These are phyloP conservation scores for Stramonita haemastoma DNA, from an alignment of 2,888 invertebrate species.

Conservation along the genomic window DNA sequence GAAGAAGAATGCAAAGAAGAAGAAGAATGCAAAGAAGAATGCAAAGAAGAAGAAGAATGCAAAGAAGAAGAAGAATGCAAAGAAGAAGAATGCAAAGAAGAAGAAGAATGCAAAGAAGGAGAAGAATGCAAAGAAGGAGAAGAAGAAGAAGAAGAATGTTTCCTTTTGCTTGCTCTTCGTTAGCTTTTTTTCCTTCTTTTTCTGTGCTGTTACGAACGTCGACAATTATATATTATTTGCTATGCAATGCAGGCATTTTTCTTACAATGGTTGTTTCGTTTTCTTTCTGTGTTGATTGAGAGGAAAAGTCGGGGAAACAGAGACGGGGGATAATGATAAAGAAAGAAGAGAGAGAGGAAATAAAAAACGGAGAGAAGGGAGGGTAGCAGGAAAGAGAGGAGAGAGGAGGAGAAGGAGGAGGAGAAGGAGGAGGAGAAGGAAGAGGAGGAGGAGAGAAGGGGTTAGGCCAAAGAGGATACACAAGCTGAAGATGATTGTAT, in stretches of 20 bases:
- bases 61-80: background rate
- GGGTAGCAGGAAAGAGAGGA: background rate
- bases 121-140: background rate
- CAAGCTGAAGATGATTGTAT: no score
- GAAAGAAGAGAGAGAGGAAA: no score
- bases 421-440: background rate
- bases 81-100: background rate
- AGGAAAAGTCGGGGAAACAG: no score
- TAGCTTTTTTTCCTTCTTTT: no score
- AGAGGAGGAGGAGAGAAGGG: background rate
- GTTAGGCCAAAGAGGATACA: background rate
- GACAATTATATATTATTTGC: no score
- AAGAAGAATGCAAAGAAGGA: no score
- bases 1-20: background rate
- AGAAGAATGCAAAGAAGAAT: background rate
- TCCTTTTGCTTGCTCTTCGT: no score
- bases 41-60: background rate
- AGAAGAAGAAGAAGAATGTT: background rate
- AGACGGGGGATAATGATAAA: no score
- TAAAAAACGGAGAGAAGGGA: background rate
- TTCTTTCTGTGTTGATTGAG: no score
- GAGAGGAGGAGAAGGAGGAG: background rate
- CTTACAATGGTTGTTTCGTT: no score
- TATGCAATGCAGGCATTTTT: no score
- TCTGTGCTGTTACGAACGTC: no score